A percentile compares a stretch with the other conserved stretches of the same genome.
Conservation (phyloP, 2,797 vertebrate genomes). For the Argyrosomus regius region DNA sequence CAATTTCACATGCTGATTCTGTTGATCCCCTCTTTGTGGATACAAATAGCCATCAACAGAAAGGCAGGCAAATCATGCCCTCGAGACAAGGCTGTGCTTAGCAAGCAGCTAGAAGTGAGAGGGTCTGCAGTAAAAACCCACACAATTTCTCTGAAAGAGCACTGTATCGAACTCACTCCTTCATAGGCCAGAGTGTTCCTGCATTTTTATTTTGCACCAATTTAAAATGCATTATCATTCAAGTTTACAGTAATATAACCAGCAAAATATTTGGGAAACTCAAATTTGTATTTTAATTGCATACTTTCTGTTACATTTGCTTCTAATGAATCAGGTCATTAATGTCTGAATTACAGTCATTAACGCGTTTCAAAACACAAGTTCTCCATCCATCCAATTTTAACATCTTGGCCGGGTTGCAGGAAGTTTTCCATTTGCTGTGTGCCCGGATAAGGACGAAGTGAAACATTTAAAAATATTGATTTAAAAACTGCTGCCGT, state of each 20-base stretch:
- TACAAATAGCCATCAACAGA: conserved; percentile 69
- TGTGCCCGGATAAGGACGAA: background rate
- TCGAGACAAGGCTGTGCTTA: conserved; percentile 67
- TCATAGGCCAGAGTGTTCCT: background rate
- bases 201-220: conserved; percentile 13
- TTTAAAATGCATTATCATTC: conserved; percentile 4
- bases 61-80: conserved; percentile 61
- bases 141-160: conserved; percentile 29
- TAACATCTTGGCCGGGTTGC: background rate
- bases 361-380: background rate
- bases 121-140: conserved; percentile 40
- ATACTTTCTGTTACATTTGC: background rate
- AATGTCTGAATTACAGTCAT: background rate
- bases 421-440: background rate
- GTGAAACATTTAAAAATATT: conserved; percentile 15
- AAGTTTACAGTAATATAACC: conserved; percentile 11
- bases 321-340: background rate
- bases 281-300: conserved; percentile 1
- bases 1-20: conserved; percentile 72
- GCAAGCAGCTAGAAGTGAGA: conserved; percentile 56
- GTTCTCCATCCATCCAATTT: background rate
- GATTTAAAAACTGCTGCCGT: conserved; percentile 35
- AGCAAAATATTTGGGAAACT: background rate
- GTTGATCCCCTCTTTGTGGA: conserved; percentile 68
- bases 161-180: conserved; percentile 13